Percentiles rank a stretch among this genome's conserved stretches.
These are phyloP conservation scores for Columba guinea DNA, from an alignment of 2,797 vertebrate species.

Conservation along the genomic window DNA sequence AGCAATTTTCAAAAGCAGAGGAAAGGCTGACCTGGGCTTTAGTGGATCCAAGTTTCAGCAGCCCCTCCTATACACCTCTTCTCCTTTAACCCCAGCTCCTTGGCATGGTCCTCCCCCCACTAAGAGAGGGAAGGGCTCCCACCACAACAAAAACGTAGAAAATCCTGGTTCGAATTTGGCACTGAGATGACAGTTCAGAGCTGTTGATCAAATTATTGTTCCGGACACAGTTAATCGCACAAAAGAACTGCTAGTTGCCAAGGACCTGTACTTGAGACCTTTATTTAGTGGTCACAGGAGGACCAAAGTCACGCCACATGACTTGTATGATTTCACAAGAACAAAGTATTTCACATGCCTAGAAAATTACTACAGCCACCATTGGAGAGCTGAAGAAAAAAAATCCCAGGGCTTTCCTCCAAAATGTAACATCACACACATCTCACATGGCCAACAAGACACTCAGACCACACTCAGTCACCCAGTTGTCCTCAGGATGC, in stretches of 20 bases:
- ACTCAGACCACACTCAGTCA: neutral
- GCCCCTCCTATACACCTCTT: neutral
- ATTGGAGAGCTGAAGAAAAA: neutral
- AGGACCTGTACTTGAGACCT: neutral
- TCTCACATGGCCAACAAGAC: neutral
- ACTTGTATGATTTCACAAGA: neutral
- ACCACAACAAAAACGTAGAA: neutral
- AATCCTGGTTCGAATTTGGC: neutral
- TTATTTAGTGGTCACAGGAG: neutral
- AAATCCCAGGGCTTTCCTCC: constrained; percentile 4
- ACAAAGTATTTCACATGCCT: neutral
- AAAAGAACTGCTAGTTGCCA: neutral
- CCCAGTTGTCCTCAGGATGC: neutral
- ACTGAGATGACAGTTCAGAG: neutral
- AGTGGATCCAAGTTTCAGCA: neutral
- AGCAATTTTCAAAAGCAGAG: neutral
- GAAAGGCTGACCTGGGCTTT: neutral
- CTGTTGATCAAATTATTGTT: neutral
- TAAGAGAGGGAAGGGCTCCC: neutral
- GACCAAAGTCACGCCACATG: neutral
- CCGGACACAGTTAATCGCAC: neutral
- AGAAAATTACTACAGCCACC: neutral
- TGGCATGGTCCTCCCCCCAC: neutral
- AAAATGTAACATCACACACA: neutral
- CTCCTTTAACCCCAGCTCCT: neutral